These are phyloP conservation scores for Notiomystis cincta DNA, from an alignment of 2,113 vertebrate genomes.

Conservation along the genomic window DNA sequence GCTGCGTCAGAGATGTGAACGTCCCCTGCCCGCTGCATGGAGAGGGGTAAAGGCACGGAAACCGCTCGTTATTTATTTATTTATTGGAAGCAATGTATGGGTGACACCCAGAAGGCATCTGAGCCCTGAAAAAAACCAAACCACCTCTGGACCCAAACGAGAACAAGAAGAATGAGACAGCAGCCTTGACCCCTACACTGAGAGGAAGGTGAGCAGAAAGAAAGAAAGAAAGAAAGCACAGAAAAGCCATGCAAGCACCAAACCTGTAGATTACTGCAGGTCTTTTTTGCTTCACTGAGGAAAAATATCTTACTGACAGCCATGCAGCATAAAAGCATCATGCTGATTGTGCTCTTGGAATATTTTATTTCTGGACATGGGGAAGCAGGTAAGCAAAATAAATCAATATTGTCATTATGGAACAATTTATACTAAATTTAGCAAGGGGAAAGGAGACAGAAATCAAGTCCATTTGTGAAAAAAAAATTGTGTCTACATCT, in stretches of 20 bases:
- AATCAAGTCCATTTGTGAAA: background rate
- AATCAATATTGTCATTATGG: background rate
- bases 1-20: slow-evolving; percentile 18
- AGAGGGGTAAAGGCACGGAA: background rate
- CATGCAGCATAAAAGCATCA: slow-evolving; percentile 62
- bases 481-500: background rate
- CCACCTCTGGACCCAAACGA: background rate
- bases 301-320: slow-evolving; percentile 45
- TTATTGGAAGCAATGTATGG: slow-evolving; percentile 31
- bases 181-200: background rate
- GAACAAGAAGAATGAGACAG: slow-evolving; percentile 18
- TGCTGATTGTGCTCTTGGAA: slow-evolving; percentile 67
- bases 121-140: background rate
- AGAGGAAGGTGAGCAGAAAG: slow-evolving; percentile 55
- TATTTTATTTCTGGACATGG: slow-evolving; percentile 48
- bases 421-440: background rate
- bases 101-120: slow-evolving; percentile 24
- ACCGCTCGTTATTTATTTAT: slow-evolving; percentile 12
- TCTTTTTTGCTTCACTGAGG: slow-evolving; percentile 14
- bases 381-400: slow-evolving; percentile 67
- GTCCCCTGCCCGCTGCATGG: background rate
- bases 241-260: slow-evolving; percentile 26
- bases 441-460: background rate
- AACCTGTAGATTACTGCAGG: slow-evolving; percentile 37
- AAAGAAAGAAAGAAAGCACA: slow-evolving; percentile 14